Evolutionary conservation across 2,888 invertebrate species (phyloP).

Genomic region (Mylabris sibirica): DNA sequence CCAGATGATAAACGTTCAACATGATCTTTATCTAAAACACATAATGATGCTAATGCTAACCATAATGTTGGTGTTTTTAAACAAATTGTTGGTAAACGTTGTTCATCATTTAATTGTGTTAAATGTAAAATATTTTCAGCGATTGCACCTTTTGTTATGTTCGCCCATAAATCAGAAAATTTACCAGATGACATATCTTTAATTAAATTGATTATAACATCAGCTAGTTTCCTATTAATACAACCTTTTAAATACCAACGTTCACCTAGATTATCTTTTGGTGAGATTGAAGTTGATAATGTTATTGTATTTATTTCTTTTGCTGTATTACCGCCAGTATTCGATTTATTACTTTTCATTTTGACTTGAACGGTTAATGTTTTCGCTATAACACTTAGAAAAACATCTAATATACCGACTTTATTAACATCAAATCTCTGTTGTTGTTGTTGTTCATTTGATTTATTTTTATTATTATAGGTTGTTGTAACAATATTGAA

Average conservation of each 20-base stretch:
- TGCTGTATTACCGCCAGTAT: constrained; percentile 58
- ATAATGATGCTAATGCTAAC: constrained; percentile 91
- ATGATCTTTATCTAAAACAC: constrained; percentile 91
- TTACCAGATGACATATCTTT: constrained; percentile 93
- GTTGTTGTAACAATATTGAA: constrained; percentile 74
- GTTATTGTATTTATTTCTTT: constrained; percentile 67
- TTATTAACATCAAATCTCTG: constrained; percentile 64
- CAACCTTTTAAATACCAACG: constrained; percentile 89
- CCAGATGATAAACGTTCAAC: constrained; percentile 82
- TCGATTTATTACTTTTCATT: constrained; percentile 69
- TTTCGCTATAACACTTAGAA: constrained; percentile 90
- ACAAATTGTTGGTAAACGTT: constrained; percentile 79
- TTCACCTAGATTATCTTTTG: constrained; percentile 65
- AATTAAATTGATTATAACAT: constrained; percentile 85
- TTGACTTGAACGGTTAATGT: constrained; percentile 90
- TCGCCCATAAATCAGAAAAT: constrained; percentile 84
- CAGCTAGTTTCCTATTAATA: constrained; percentile 84
- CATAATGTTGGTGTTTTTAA: constrained; percentile 86
- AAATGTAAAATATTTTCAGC: constrained; percentile 86
- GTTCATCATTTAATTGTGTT: constrained; percentile 79
- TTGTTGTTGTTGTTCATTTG: constrained; percentile 37
- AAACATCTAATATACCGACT: constrained; percentile 85
- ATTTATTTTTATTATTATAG: constrained; percentile 61
- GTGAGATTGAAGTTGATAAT: constrained; percentile 67
- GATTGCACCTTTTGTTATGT: constrained; percentile 85